These are phyloP conservation scores for Sminthurinus aureus DNA, from an alignment of 2,888 invertebrate species.

Conservation along the genomic window DNA sequence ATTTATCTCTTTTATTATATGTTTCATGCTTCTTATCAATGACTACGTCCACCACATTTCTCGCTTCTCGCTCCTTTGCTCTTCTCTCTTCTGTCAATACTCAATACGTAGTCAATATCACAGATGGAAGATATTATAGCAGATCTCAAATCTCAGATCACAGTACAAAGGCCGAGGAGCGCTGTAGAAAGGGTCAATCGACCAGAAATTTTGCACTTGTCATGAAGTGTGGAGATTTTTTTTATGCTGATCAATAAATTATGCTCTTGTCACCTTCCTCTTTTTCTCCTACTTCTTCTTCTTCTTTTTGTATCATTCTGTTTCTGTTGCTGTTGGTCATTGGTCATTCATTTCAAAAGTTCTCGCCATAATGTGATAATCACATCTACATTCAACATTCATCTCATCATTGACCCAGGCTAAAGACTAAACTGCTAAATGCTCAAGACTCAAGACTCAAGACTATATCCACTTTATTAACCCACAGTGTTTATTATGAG, in stretches of 20 bases:
- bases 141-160: background rate
- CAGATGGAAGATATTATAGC: background rate
- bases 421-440: no score
- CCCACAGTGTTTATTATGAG: background rate
- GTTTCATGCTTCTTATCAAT: background rate
- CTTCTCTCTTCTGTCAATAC: no score
- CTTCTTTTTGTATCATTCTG: background rate
- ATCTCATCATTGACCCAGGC: no score
- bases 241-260: constrained; percentile 28
- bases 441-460: background rate
- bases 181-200: background rate
- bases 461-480: background rate
- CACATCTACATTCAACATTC: no score
- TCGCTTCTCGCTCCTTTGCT: background rate
- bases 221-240: constrained; percentile 8
- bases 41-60: no score
- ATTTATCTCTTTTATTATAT: no score
- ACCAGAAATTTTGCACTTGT: background rate
- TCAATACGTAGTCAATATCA: no score
- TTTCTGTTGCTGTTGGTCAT: constrained; percentile 3
- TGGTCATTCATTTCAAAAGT: background rate
- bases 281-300: background rate
- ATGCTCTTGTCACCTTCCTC: constrained; percentile 38
- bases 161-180: background rate
- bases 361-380: background rate